Conservation (phyloP, 1,140 invertebrate genomes). For the Semibalanus balanoides region DNA sequence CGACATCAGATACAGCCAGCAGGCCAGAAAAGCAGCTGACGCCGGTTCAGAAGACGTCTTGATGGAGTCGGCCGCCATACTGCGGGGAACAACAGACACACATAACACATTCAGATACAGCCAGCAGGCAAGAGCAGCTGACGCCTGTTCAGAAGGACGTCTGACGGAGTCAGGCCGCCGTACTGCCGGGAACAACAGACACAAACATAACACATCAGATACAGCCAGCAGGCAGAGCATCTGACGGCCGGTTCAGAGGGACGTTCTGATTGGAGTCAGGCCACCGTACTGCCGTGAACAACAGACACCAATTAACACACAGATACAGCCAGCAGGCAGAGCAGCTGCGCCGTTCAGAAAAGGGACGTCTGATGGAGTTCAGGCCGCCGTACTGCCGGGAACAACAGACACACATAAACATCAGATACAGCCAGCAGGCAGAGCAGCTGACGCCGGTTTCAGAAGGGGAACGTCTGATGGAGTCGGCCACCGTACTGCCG, state of each 20-base stretch:
- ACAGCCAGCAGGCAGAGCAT: not conserved
- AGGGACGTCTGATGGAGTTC: constrained; percentile 43
- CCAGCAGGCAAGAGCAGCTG: constrained; percentile 52
- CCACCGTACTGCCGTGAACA: constrained; percentile 51
- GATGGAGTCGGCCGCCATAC: too few species aligned
- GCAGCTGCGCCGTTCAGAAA: constrained; percentile 48
- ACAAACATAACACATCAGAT: not conserved
- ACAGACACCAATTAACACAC: too few species aligned
- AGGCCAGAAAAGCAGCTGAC: too few species aligned
- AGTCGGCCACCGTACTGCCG: constrained; percentile 55
- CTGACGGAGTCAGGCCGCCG: constrained; percentile 42
- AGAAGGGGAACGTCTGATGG: constrained; percentile 2
- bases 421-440: not conserved
- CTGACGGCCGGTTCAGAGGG: constrained; percentile 6
- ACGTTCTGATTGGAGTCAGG: constrained; percentile 40
- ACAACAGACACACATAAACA: constrained; percentile 7
- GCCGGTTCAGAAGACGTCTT: too few species aligned
- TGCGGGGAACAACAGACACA: too few species aligned
- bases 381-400: constrained; percentile 48
- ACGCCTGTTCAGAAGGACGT: constrained; percentile 48
- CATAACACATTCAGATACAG: too few species aligned
- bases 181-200: constrained; percentile 38
- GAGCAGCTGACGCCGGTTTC: not conserved
- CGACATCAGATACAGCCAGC: too few species aligned
- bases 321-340: constrained; percentile 47